Evolutionary conservation across 1,140 invertebrate genomes (phyloP).

Genomic region (Ceratosolen solmsi): DNA sequence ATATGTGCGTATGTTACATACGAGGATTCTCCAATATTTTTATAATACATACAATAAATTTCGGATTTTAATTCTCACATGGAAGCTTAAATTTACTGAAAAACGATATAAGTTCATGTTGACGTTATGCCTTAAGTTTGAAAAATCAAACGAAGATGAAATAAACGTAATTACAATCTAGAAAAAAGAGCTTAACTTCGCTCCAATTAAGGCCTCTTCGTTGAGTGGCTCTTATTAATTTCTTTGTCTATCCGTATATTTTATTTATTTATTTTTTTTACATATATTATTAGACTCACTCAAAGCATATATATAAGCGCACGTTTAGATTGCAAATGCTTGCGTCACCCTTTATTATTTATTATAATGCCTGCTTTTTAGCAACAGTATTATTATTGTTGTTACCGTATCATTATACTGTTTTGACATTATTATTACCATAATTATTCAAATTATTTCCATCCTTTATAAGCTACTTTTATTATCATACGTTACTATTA

Average conservation of each 20-base stretch:
- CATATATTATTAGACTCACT: background rate
- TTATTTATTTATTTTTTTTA: slow-evolving; percentile 16
- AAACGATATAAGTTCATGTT: no score
- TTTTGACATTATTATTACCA: slow-evolving; percentile 51
- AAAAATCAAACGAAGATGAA: background rate
- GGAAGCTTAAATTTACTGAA: no score
- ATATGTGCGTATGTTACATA: no score
- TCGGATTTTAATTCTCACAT: background rate
- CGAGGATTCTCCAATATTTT: slow-evolving; percentile 6
- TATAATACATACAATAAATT: slow-evolving; percentile 11
- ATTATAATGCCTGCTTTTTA: background rate
- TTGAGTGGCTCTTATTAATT: slow-evolving; percentile 42
- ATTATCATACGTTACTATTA: slow-evolving; percentile 49
- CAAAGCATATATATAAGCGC: slow-evolving; percentile 39
- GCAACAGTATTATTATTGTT: slow-evolving; percentile 46
- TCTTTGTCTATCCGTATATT: no score
- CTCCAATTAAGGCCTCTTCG: slow-evolving; percentile 45
- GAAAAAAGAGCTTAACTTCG: slow-evolving; percentile 36
- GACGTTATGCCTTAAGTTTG: background rate
- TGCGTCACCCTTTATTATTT: slow-evolving; percentile 15
- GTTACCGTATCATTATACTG: slow-evolving; percentile 41
- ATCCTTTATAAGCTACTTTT: slow-evolving; percentile 24
- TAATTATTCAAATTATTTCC: slow-evolving; percentile 45
- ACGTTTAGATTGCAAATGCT: slow-evolving; percentile 36
- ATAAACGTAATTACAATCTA: background rate